Evolutionary conservation across 1,140 invertebrate species (phyloP).

Genomic region (Andrena cerasifolii): DNA sequence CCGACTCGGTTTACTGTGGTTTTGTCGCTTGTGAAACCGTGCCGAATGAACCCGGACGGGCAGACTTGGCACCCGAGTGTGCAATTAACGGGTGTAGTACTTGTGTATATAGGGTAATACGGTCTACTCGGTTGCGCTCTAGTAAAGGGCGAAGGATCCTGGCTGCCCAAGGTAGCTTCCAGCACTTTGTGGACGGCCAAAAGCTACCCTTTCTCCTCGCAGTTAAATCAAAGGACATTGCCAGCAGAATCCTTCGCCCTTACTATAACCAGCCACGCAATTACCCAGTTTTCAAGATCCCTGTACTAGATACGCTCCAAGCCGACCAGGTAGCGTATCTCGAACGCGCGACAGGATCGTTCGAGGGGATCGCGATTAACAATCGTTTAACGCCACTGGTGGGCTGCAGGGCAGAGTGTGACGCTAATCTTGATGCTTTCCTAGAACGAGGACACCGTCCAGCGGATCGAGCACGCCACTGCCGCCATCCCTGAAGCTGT

Average conservation of each 20-base stretch:
- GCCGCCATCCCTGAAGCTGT: conserved; percentile 85
- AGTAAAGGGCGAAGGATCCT: too few relatives aligned
- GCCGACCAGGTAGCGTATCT: conserved; percentile 16
- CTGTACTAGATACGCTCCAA: background rate
- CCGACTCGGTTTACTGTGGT: conserved; percentile 32
- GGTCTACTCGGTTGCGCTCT: too few relatives aligned
- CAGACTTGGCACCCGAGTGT: background rate
- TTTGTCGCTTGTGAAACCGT: conserved; percentile 12
- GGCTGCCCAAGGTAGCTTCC: background rate
- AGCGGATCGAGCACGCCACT: conserved; percentile 87
- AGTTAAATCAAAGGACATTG: background rate
- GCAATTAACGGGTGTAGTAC: too few relatives aligned
- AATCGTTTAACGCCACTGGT: background rate
- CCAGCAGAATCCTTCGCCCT: background rate
- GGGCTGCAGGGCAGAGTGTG: too few relatives aligned
- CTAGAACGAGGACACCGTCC: conserved; percentile 86
- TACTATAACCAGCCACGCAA: background rate
- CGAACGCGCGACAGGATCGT: background rate
- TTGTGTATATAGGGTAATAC: too few relatives aligned
- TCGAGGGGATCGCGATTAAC: background rate
- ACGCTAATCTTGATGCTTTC: conserved; percentile 26
- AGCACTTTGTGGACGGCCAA: background rate
- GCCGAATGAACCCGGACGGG: conserved; percentile 1
- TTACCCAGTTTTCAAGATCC: background rate
- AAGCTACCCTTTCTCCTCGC: too few relatives aligned